Evolutionary conservation across 2,888 invertebrate genomes (phyloP), one percentile per base, ranked within the genome.

Genomic region (Bellardia pandia): DNA sequence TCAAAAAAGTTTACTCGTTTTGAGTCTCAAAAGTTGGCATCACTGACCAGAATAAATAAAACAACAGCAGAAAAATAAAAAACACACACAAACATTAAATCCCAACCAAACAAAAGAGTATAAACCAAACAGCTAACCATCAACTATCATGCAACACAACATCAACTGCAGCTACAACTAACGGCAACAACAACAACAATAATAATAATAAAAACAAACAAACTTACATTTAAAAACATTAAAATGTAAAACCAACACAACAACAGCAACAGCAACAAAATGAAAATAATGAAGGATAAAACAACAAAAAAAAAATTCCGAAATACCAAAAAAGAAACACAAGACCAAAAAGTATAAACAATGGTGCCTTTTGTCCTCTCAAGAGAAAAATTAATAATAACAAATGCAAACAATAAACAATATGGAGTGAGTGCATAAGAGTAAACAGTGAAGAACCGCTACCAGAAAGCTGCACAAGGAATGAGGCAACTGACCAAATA

Each of bases 331-430:
- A 48, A n/a, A 1, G 40, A 60, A 75, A 30, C 23, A 23, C 37
- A 37, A 37, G 37, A 8, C 8, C 51, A 30, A 62, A 53, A 30
- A 69, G 51, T n/a, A 79, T 82, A 79, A 86, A 82, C 78, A 75
- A 64, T 83, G 74, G 56, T 58, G 75, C 75, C 40, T 69, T 62
- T 75, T 77, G 75, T 66, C 64, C 75, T 86, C 71, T 75, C 86
- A 62, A 51, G 83, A 76, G 83, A 83, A 86, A 83, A 86, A 83
- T 83, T 86, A 83, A 86, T 86, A 83, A 86, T 76, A 83, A 83
- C 58, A 83, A 82, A 86, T 79, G 83, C 66, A 76, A 86, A 86
- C 79, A 79, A 83, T 79, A 86, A 86, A 78, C 69, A 86, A 79
- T 75, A 48, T 83, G 64, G 30, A 37, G 37, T 42, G n/a, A 45